Evolutionary conservation across 2,113 vertebrate species (phyloP).

Genomic region (Syrrhaptes paradoxus): DNA sequence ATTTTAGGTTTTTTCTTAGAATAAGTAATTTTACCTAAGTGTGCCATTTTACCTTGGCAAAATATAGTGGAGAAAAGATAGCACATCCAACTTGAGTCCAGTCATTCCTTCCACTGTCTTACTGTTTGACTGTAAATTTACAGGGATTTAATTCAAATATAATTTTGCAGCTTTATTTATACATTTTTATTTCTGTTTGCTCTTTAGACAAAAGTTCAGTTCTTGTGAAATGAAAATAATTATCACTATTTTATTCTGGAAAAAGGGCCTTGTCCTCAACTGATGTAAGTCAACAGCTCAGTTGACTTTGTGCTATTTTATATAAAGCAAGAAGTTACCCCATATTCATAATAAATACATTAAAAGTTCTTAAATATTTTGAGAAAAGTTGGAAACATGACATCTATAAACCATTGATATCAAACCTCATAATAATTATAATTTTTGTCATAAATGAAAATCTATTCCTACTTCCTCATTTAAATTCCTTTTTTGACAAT

Average conservation of each 20-base stretch:
- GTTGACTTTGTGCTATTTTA: not conserved
- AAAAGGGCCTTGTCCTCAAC: not conserved
- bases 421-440: not conserved
- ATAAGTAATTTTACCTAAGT: not conserved
- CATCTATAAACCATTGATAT: not conserved
- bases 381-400: not conserved
- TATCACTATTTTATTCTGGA: not conserved
- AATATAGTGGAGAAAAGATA: not conserved
- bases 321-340: not conserved
- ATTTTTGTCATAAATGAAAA: not conserved
- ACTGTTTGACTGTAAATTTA: not conserved
- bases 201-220: not conserved
- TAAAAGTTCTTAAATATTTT: not conserved
- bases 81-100: not conserved
- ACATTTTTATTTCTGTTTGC: constrained; percentile 10
- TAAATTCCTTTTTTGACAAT: not conserved
- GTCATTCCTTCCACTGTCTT: not conserved
- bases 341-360: not conserved
- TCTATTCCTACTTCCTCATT: not conserved
- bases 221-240: not conserved
- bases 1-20: not conserved
- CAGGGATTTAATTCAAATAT: constrained; percentile 11
- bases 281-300: not conserved
- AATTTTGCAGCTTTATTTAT: constrained; percentile 14
- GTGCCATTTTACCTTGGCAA: not conserved